These are phyloP conservation scores for Fabriciana adippe DNA, from an alignment of 2,888 invertebrate species.

Conservation along the genomic window DNA sequence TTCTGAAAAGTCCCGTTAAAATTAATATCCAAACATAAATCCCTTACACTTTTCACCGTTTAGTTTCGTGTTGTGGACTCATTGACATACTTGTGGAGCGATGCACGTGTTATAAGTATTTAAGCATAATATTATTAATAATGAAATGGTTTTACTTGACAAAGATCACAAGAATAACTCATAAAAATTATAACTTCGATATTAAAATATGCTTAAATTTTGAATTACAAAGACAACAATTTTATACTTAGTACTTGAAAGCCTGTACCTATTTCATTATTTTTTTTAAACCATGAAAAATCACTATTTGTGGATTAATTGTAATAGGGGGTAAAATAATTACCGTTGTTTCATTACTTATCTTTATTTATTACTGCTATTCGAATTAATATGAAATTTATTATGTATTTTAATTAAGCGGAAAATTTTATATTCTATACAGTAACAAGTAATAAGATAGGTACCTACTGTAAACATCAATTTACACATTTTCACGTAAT, in stretches of 20 bases:
- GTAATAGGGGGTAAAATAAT: too few species aligned
- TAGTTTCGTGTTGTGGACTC: slow-evolving; percentile 3
- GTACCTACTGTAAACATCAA: background rate
- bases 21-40: slow-evolving; percentile 7
- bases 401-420: too few species aligned
- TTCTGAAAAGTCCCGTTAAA: slow-evolving; percentile 30
- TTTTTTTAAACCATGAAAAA: too few species aligned
- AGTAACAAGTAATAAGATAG: background rate
- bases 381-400: too few species aligned
- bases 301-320: background rate
- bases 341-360: too few species aligned
- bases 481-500: slow-evolving; percentile 10
- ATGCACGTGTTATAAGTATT: slow-evolving; percentile 24
- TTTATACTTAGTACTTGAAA: background rate
- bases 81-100: slow-evolving; percentile 26
- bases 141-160: slow-evolving; percentile 26
- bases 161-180: slow-evolving; percentile 26
- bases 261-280: too few species aligned
- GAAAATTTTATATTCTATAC: too few species aligned
- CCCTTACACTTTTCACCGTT: slow-evolving; percentile 11
- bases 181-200: slow-evolving; percentile 25
- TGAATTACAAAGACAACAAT: background rate
- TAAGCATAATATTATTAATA: slow-evolving; percentile 28
- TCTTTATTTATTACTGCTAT: too few species aligned
- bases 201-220: slow-evolving; percentile 4